Percentiles rank a stretch among this genome's conserved stretches.
phyloP scores from a whole-genome alignment of 2,888 invertebrate genomes.

The Mythimna albipuncta region DNA sequence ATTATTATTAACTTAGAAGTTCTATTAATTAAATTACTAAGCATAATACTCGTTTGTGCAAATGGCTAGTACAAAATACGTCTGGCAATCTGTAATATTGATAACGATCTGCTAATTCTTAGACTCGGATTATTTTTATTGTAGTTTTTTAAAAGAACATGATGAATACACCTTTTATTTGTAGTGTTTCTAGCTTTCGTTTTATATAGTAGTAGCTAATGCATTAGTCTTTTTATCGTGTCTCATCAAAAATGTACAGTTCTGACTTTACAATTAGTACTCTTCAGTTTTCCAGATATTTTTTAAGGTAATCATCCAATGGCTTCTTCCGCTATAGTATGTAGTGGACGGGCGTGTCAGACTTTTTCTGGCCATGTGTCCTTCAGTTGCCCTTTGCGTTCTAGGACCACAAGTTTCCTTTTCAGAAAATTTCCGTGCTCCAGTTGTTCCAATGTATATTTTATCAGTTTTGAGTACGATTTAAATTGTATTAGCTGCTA shows the following conservation, averaged over 20 bases:
- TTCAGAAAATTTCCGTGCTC: no score
- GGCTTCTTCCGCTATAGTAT: no score
- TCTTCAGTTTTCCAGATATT: no score
- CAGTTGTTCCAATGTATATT: no score
- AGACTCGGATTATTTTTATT: not conserved
- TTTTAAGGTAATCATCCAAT: no score
- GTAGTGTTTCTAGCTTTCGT: not conserved
- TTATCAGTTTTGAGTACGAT: not conserved
- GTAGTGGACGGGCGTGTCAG: no score
- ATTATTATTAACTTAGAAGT: conserved; percentile 39
- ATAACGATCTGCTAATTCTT: conserved; percentile 18
- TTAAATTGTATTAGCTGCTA: not conserved
- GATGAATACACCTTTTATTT: not conserved
- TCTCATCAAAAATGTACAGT: not conserved
- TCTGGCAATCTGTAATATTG: conserved; percentile 11
- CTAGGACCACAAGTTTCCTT: no score
- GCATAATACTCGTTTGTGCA: conserved; percentile 25
- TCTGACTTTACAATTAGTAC: not conserved
- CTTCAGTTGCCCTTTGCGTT: no score
- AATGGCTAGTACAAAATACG: conserved; percentile 8
- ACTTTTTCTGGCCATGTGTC: no score
- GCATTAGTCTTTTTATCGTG: not conserved
- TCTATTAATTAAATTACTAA: conserved; percentile 40
- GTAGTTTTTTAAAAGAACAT: not conserved
- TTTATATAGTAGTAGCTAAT: not conserved